These are phyloP conservation scores for Melanostoma mellinum DNA, from an alignment of 2,888 invertebrate species.

Conservation along the genomic window DNA sequence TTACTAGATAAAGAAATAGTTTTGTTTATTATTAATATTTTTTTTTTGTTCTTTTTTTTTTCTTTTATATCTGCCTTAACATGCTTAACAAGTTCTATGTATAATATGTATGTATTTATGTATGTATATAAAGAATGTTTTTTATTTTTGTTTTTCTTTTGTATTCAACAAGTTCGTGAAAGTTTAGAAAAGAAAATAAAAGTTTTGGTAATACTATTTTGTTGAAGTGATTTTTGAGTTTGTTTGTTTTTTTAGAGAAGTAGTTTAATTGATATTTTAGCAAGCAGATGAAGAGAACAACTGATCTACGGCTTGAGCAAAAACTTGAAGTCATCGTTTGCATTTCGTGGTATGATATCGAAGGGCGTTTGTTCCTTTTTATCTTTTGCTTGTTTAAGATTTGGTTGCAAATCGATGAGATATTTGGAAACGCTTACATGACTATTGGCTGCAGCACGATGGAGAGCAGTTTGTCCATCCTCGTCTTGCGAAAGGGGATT, in stretches of 20 bases:
- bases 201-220: constrained; percentile 64
- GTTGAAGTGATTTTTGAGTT: constrained; percentile 33
- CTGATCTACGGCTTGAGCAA: constrained; percentile 78
- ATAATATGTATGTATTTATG: constrained; percentile 38
- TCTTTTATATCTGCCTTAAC: constrained; percentile 59
- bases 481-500: constrained; percentile 86
- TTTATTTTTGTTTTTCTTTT: constrained; percentile 4
- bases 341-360: constrained; percentile 80
- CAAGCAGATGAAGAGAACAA: constrained; percentile 39
- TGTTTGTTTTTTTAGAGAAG: constrained; percentile 18
- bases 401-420: constrained; percentile 77
- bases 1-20: constrained; percentile 46
- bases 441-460: constrained; percentile 87
- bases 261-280: constrained; percentile 23
- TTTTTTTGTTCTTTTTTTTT: constrained; percentile 23
- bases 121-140: constrained; percentile 52
- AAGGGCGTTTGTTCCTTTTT: constrained; percentile 82
- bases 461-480: constrained; percentile 91
- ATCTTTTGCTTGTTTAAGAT: constrained; percentile 81
- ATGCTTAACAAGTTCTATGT: constrained; percentile 62
- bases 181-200: constrained; percentile 44
- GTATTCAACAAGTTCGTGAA: constrained; percentile 24
- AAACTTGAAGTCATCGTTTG: constrained; percentile 81
- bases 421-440: constrained; percentile 80
- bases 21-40: constrained; percentile 18